Evolutionary conservation across 2,113 vertebrate genomes (phyloP).

Genomic region (Rhinoderma darwinii): DNA sequence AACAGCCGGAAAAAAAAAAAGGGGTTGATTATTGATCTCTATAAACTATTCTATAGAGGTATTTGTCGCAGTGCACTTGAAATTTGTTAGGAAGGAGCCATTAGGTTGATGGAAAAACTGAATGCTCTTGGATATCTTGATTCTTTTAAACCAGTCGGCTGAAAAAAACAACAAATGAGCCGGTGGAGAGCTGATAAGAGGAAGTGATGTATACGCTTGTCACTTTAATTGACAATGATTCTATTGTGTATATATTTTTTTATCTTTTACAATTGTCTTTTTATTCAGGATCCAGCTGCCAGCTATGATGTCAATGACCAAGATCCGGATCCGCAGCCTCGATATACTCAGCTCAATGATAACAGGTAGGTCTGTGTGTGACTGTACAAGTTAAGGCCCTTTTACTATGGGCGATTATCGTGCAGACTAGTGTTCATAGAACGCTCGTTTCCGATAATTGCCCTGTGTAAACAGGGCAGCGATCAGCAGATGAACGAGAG

Average conservation of each 20-base stretch:
- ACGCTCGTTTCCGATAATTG: no score
- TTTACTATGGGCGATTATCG: no score
- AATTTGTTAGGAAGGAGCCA: conserved; percentile 56
- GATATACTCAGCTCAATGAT: conserved; percentile 96
- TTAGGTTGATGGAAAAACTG: conserved; percentile 53
- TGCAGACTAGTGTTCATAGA: no score
- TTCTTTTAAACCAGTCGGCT: conserved; percentile 25
- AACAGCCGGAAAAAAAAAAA: neutral
- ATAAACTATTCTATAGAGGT: conserved; percentile 11
- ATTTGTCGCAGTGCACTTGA: conserved; percentile 47
- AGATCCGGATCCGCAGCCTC: conserved; percentile 92
- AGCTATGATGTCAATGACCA: conserved; percentile 97
- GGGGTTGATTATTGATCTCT: conserved; percentile 53
- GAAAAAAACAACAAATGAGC: conserved; percentile 46
- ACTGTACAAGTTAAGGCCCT: no score
- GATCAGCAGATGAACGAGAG: no score
- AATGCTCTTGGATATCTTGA: conserved; percentile 50
- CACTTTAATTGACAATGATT: conserved; percentile 15
- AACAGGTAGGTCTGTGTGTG: conserved; percentile 80
- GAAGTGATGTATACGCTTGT: conserved; percentile 25
- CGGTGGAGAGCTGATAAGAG: conserved; percentile 31
- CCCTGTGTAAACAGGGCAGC: no score
- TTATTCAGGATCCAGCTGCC: conserved; percentile 84
- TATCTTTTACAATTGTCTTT: conserved; percentile 12
- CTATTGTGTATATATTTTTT: conserved; percentile 7